These are phyloP conservation scores for Enteromius unitaeniatus DNA, from an alignment of 2,797 vertebrate genomes.

Conservation along the genomic window DNA sequence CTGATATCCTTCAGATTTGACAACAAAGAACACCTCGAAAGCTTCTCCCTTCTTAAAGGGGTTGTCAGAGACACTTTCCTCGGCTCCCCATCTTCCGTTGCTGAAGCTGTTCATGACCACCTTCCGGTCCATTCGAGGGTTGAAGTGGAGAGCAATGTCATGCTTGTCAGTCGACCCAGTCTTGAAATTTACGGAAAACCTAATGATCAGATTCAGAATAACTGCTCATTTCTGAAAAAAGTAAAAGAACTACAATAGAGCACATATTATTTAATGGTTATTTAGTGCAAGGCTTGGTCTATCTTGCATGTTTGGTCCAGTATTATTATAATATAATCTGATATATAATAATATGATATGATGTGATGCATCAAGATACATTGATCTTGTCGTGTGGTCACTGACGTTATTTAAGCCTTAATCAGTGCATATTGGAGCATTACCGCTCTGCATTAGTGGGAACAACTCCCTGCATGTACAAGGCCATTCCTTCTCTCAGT, in stretches of 20 bases:
- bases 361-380: not conserved
- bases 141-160: slow-evolving; percentile 51
- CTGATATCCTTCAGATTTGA: slow-evolving; percentile 38
- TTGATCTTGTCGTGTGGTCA: not conserved
- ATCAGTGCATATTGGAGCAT: not conserved
- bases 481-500: slow-evolving; percentile 36
- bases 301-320: not conserved
- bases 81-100: not conserved
- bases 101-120: slow-evolving; percentile 35
- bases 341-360: not conserved
- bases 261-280: no score
- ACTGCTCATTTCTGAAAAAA: not conserved
- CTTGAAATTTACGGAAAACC: slow-evolving; percentile 40
- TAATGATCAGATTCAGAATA: not conserved
- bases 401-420: not conserved
- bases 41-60: slow-evolving; percentile 16
- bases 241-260: not conserved
- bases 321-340: not conserved
- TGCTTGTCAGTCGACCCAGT: slow-evolving; percentile 5
- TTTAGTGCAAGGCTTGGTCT: not conserved
- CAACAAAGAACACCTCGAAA: slow-evolving; percentile 29
- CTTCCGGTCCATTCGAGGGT: not conserved
- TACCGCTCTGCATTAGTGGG: slow-evolving; percentile 24
- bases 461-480: slow-evolving; percentile 28
- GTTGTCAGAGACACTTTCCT: slow-evolving; percentile 10